These are phyloP conservation scores for Hemithea aestivaria DNA, from an alignment of 2,888 invertebrate genomes.

Conservation along the genomic window DNA sequence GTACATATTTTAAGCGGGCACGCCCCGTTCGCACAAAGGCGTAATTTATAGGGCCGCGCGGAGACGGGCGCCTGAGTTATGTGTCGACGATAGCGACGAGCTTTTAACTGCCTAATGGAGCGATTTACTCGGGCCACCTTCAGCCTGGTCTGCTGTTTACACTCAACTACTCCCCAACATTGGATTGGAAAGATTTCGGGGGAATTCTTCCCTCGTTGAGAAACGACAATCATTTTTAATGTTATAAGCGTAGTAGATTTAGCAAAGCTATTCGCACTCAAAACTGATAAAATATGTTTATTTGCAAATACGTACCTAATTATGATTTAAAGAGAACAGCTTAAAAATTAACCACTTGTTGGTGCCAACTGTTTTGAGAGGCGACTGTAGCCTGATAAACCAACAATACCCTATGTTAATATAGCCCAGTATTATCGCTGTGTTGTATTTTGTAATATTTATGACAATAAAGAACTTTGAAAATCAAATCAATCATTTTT, in stretches of 20 bases:
- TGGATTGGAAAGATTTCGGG: slow-evolving; percentile 37
- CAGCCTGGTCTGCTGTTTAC: slow-evolving; percentile 63
- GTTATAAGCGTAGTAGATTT: too few species aligned
- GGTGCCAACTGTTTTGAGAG: too few species aligned
- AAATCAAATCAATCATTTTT: slow-evolving; percentile 23
- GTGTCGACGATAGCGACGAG: slow-evolving; percentile 76
- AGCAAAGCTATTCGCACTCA: too few species aligned
- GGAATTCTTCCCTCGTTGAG: slow-evolving; percentile 41
- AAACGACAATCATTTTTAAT: slow-evolving; percentile 25
- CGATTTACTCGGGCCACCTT: slow-evolving; percentile 75
- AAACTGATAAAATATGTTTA: too few species aligned
- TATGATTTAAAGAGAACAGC: too few species aligned
- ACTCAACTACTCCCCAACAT: slow-evolving; percentile 45
- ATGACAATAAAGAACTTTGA: too few species aligned
- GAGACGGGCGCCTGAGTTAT: slow-evolving; percentile 77
- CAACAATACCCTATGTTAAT: too few species aligned
- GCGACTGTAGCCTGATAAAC: too few species aligned
- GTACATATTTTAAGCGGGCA: slow-evolving; percentile 76
- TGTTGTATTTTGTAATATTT: too few species aligned
- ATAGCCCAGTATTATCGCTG: too few species aligned
- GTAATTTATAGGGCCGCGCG: slow-evolving; percentile 76
- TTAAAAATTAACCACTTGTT: too few species aligned
- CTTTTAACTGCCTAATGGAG: slow-evolving; percentile 79
- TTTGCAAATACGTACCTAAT: too few species aligned
- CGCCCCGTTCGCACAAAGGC: slow-evolving; percentile 75